Base-by-base conservation (phyloP, 2,797 vertebrate genomes). In the Anolis apletophallus region DNA sequence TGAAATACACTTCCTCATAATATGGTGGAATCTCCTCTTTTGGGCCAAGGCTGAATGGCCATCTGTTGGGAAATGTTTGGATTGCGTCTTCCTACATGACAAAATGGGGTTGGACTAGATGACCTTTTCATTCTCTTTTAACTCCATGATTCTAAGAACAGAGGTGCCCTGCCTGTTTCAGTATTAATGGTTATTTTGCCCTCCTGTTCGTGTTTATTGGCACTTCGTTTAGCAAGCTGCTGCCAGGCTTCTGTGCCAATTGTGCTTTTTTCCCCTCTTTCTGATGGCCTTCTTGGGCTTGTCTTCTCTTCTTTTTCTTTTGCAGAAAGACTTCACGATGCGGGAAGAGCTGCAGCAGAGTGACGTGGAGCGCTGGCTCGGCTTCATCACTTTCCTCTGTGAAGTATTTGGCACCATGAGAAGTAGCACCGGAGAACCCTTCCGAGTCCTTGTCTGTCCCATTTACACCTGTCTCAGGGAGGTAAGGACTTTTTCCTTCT, bases 321-420 rank as follows among this genome's bases (percentile, higher is more conserved):
- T 90, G 81, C 97, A 99, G 99, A 98, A 97, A 89, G 99, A 99
- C 95, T 99, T 99, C 95, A 97, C 97, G 0, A 96, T 96, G 80
- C 97, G 99, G 17, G 98, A 98, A 89, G 97, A 97, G 94, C 95
- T 99, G 86, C 98, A 98, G 96, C 98, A 97, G 94, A 95, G 95
- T 0, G 98, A 99, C 0, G 98, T 99, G 94, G 98, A 99, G 94
- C 96, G 96, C 90, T 99, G 99, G 99, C 93, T 99, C 87, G 99
- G 98, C 61, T 99, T 99, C 97, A 99, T 99, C 97, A 99, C 98
- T 81, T 99, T 99, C 88, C 96, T 99, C 91, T 99, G 99, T 0
- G 98, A 99, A 94, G 98, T 99, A 90, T 99, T 99, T 0, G 97
- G 98, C 64, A 98, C 97, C 94, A 99, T 99, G 98, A 97, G 98